phyloP scores from a whole-genome alignment of 2,797 vertebrate species.

The Petrocephalus sullivani region DNA sequence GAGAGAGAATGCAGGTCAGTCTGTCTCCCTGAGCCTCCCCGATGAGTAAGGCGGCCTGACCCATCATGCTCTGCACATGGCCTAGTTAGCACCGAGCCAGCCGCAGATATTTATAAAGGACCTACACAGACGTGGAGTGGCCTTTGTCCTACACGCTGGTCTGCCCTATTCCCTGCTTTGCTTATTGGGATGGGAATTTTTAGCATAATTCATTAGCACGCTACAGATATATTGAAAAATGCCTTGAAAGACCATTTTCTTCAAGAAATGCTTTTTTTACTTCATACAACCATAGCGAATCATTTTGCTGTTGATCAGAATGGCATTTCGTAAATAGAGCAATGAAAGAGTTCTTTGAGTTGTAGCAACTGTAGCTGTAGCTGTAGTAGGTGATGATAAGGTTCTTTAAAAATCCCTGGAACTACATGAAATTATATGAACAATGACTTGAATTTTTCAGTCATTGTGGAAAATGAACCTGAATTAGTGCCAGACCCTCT shows the following conservation, averaged over 20 bases:
- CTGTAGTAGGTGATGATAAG: too few species aligned
- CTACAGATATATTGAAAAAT: background rate
- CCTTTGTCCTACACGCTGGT: background rate
- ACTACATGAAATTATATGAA: too few species aligned
- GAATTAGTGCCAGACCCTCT: background rate
- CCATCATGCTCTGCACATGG: background rate
- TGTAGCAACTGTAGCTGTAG: too few species aligned
- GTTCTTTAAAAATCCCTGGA: too few species aligned
- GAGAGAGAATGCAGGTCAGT: constrained; percentile 45
- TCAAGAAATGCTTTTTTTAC: background rate
- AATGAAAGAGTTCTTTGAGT: too few species aligned
- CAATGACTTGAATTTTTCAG: too few species aligned
- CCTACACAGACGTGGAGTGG: background rate
- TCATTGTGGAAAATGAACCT: too few species aligned
- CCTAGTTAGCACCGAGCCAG: background rate
- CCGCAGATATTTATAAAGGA: constrained; percentile 13
- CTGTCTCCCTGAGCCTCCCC: constrained; percentile 36
- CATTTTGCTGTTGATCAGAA: background rate
- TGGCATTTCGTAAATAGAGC: too few species aligned
- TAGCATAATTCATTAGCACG: background rate
- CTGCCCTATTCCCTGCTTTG: background rate
- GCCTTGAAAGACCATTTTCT: background rate
- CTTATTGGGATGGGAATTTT: background rate
- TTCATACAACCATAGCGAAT: background rate
- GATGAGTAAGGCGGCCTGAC: constrained; percentile 12